Percentiles rank a stretch among this genome's conserved stretches.
Evolutionary conservation across 2,797 vertebrate genomes (phyloP).

Genomic region (Nyctalus aviator): DNA sequence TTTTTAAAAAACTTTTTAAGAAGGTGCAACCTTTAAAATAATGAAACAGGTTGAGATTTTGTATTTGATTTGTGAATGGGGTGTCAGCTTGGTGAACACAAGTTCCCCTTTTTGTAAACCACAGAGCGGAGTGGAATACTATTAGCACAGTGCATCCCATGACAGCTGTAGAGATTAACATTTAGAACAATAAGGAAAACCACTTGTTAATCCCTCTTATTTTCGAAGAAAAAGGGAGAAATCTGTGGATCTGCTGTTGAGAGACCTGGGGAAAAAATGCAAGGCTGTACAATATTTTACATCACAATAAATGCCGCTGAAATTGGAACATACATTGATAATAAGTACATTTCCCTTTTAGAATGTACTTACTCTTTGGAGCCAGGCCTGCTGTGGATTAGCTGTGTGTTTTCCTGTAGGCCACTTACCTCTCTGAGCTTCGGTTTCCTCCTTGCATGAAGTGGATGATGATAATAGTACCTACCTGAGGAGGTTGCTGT

Average conservation of each 20-base stretch:
- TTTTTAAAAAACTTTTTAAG: not conserved
- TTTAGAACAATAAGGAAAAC: constrained; percentile 33
- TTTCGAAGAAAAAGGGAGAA: constrained; percentile 28
- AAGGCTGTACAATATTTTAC: constrained; percentile 40
- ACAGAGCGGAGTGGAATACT: constrained; percentile 55
- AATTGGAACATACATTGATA: not conserved
- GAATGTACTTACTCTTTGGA: constrained; percentile 65
- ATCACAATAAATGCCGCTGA: not conserved
- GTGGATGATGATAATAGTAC: not conserved
- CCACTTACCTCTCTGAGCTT: constrained; percentile 64
- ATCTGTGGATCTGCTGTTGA: not conserved
- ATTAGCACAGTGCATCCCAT: not conserved
- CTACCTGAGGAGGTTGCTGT: constrained; percentile 63
- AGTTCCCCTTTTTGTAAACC: constrained; percentile 50
- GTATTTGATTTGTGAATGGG: constrained; percentile 66
- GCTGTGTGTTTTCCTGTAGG: not conserved
- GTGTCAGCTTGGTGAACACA: not conserved
- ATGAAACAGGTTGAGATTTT: constrained; percentile 40
- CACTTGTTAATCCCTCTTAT: not conserved
- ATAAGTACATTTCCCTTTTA: not conserved
- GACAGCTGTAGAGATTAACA: not conserved
- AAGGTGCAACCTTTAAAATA: constrained; percentile 29
- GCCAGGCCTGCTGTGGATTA: not conserved
- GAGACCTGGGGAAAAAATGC: constrained; percentile 23
- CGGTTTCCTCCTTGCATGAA: not conserved